Conservation (phyloP, 1,140 invertebrate species). For the Panulirus ornatus region DNA sequence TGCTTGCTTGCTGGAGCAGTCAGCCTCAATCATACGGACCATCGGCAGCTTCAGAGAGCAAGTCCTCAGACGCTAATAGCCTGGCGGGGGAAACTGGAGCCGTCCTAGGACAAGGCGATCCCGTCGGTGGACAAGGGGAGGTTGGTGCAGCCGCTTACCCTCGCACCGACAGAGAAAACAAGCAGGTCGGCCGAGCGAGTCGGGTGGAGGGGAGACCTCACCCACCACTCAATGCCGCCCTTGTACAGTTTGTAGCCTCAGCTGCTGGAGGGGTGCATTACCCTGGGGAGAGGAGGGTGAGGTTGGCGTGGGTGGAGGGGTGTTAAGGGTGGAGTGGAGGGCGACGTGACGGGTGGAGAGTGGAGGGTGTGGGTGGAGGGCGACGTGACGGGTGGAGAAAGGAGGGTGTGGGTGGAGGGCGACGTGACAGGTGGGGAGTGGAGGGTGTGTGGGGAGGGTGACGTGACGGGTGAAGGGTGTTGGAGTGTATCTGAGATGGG, state of each 20-base stretch:
- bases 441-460: too few species aligned
- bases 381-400: too few species aligned
- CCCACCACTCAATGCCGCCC: not conserved
- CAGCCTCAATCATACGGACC: not conserved
- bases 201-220: not conserved
- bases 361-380: too few species aligned
- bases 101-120: not conserved
- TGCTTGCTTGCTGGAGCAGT: too few species aligned
- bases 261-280: not conserved
- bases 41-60: not conserved
- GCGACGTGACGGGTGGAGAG: too few species aligned
- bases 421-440: too few species aligned
- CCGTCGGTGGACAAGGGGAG: not conserved
- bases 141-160: not conserved
- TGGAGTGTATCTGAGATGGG: too few species aligned
- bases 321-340: too few species aligned
- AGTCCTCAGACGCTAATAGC: slow-evolving; percentile 11
- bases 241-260: not conserved
- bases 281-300: not conserved
- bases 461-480: too few species aligned
- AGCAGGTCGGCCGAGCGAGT: not conserved
- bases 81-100: not conserved
- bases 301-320: too few species aligned
- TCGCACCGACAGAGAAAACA: not conserved
- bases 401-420: too few species aligned